Conservation (phyloP, 2,888 invertebrate genomes). For the Diaphora mendica region DNA sequence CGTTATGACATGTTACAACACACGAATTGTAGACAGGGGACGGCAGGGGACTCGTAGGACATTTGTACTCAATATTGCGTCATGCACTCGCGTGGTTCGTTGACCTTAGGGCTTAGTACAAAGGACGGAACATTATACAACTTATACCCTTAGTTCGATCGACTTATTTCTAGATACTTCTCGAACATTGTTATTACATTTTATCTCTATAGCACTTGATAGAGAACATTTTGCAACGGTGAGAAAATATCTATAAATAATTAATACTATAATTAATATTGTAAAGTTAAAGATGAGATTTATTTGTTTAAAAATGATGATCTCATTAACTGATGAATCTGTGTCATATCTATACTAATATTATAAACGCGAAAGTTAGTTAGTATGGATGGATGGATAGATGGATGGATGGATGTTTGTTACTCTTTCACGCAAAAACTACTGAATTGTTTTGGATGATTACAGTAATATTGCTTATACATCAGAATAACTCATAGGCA, state of each 20-base stretch:
- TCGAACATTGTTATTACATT: neutral
- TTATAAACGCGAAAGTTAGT: no score
- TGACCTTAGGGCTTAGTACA: slow-evolving; percentile 2
- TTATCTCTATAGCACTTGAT: neutral
- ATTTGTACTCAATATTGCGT: slow-evolving; percentile 8
- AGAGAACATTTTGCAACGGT: neutral
- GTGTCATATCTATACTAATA: no score
- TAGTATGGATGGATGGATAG: no score
- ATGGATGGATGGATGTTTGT: no score
- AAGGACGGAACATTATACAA: slow-evolving; percentile 11
- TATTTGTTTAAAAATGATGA: neutral
- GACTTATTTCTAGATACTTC: neutral
- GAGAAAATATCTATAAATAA: neutral
- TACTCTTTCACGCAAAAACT: no score
- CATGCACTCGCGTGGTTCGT: slow-evolving; percentile 1
- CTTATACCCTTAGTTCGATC: neutral
- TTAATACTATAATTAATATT: neutral
- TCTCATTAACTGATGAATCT: neutral
- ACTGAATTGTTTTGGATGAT: no score
- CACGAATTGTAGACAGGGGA: slow-evolving; percentile 9
- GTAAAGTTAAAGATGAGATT: neutral
- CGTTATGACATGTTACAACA: slow-evolving; percentile 2
- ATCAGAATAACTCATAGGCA: no score
- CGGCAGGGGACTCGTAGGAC: slow-evolving; percentile 4
- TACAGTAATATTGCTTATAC: no score